These are phyloP conservation scores for Calameuta pallipes DNA, from an alignment of 2,888 invertebrate genomes.

Conservation along the genomic window DNA sequence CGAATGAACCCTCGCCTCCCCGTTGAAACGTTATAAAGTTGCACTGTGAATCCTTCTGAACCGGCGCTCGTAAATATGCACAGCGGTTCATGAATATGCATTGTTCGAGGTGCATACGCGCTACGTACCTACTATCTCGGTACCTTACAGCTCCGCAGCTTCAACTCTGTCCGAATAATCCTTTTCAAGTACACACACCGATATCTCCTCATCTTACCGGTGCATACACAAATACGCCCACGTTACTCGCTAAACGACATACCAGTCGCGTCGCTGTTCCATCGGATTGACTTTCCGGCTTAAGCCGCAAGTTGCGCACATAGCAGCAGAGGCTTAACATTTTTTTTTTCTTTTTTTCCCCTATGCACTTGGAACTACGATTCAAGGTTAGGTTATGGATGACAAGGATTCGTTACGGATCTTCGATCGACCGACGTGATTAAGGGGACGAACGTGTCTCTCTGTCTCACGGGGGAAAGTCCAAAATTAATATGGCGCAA, in stretches of 20 bases:
- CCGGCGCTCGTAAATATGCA: slow-evolving; percentile 53
- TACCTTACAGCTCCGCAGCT: neutral
- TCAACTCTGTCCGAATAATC: neutral
- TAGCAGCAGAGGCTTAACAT: neutral
- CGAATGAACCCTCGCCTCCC: neutral
- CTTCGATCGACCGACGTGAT: neutral
- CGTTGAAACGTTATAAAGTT: slow-evolving; percentile 44
- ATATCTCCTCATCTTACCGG: neutral
- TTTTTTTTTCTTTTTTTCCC: neutral
- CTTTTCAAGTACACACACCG: neutral
- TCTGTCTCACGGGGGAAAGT: neutral
- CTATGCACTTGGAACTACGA: neutral
- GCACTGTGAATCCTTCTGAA: slow-evolving; percentile 43
- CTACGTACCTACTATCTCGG: neutral
- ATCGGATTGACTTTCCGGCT: neutral
- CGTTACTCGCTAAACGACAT: neutral
- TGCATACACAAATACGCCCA: neutral
- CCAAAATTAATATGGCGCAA: neutral
- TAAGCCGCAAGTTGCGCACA: neutral
- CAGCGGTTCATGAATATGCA: slow-evolving; percentile 47
- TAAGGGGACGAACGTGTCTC: neutral
- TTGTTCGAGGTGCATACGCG: slow-evolving; percentile 21
- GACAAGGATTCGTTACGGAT: neutral
- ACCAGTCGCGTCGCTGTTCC: neutral
- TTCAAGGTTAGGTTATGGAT: neutral